Percentiles rank a stretch among this genome's conserved stretches.
phyloP scores from a whole-genome alignment of 2,113 vertebrate genomes.

The Acinonyx jubatus region DNA sequence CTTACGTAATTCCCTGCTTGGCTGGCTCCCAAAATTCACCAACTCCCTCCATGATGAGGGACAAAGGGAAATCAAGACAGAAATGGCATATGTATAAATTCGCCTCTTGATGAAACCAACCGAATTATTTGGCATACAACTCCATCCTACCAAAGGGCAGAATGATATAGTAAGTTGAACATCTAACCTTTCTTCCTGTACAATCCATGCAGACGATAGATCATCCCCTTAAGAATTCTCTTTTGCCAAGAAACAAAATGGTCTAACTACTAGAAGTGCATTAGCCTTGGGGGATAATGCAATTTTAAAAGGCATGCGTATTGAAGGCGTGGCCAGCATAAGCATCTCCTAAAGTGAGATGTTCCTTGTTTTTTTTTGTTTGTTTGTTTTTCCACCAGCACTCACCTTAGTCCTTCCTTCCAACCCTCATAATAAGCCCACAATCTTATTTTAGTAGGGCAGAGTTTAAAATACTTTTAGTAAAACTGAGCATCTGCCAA shows the following conservation, averaged over 20 bases:
- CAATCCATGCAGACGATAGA: not conserved
- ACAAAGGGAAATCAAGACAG: conserved; percentile 43
- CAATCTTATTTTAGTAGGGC: not conserved
- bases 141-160: not conserved
- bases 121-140: not conserved
- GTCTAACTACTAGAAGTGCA: conserved; percentile 40
- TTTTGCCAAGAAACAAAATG: conserved; percentile 73
- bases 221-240: conserved; percentile 59
- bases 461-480: conserved; percentile 12
- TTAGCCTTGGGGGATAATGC: conserved; percentile 62
- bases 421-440: not conserved
- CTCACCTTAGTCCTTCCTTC: not conserved
- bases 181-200: conserved; percentile 24
- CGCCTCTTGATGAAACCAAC: not conserved
- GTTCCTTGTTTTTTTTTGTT: not conserved
- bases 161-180: not conserved
- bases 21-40: conserved; percentile 57
- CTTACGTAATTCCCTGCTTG: conserved; percentile 70
- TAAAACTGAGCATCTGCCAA: not conserved
- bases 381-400: not conserved
- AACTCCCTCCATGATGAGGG: not conserved
- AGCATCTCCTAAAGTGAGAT: not conserved
- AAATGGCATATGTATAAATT: conserved; percentile 5
- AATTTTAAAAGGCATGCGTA: conserved; percentile 64
- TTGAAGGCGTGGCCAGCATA: conserved; percentile 42